Evolutionary conservation across 2,113 vertebrate species (phyloP).

Genomic region (Stegostoma tigrinum): DNA sequence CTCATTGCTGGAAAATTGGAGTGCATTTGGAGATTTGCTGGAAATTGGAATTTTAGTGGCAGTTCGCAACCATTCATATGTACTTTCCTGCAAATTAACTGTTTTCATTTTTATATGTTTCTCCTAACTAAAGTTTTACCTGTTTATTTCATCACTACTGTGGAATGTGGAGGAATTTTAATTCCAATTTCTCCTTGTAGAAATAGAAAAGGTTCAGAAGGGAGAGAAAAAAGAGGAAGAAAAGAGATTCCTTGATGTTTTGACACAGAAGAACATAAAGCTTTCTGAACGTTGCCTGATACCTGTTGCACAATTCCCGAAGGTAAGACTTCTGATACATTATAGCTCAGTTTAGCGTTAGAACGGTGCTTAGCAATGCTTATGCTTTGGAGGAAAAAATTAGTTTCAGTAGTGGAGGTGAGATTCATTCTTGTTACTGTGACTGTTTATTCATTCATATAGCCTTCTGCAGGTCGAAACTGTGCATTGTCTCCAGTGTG

Average conservation of each 20-base stretch:
- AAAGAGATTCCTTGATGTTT: constrained; percentile 94
- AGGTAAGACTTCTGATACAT: constrained; percentile 66
- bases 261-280: constrained; percentile 99
- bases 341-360: neutral
- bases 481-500: neutral
- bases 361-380: neutral
- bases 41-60: neutral
- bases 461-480: neutral
- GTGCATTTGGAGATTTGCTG: neutral
- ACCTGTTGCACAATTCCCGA: constrained; percentile 96
- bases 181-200: constrained; percentile 55
- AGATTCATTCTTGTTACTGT: neutral
- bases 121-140: neutral
- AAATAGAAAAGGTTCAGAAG: constrained; percentile 94
- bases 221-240: constrained; percentile 83
- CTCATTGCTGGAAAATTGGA: neutral
- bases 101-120: neutral
- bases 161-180: neutral
- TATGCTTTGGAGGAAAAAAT: neutral
- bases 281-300: constrained; percentile 96
- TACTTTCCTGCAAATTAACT: neutral
- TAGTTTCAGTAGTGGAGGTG: neutral
- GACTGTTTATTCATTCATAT: neutral
- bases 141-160: neutral
- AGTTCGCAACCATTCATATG: neutral